Conservation (phyloP, 2,888 invertebrate species). For the Corythucha ciliata region DNA sequence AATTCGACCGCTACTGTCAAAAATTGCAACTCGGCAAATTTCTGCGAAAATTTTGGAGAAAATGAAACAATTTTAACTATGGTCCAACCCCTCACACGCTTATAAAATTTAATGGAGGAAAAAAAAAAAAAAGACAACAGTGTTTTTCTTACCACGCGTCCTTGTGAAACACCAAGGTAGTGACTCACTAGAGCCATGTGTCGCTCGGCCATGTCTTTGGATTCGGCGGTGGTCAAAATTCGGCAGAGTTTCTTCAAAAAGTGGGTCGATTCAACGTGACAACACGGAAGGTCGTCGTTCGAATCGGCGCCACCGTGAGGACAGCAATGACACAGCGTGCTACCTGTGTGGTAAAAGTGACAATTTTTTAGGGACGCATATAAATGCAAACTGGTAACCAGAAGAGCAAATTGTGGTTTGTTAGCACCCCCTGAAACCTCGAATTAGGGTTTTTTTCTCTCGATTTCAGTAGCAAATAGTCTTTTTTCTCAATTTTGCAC, state of each 20-base stretch:
- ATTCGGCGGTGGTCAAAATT: conserved; percentile 16
- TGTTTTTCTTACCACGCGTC: conserved; percentile 15
- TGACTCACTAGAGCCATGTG: conserved; percentile 21
- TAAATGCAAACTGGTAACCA: too few species aligned
- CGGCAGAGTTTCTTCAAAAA: conserved; percentile 19
- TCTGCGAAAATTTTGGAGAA: conserved; percentile 13
- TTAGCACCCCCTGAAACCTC: too few species aligned
- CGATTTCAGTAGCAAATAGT: too few species aligned
- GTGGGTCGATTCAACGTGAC: conserved; percentile 10
- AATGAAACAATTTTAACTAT: background rate
- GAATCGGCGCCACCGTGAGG: conserved; percentile 10
- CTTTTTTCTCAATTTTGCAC: too few species aligned
- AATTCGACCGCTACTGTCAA: conserved; percentile 21
- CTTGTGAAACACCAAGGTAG: conserved; percentile 17
- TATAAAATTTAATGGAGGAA: too few species aligned
- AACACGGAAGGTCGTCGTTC: conserved; percentile 6
- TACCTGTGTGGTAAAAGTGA: too few species aligned
- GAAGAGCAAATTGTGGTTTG: too few species aligned
- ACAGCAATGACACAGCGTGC: conserved; percentile 10
- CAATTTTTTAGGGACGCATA: too few species aligned
- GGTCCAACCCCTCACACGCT: too few species aligned
- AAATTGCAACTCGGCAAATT: conserved; percentile 21
- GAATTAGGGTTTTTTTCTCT: too few species aligned
- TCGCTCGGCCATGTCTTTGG: conserved; percentile 16
- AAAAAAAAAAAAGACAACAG: background rate